phyloP scores from a whole-genome alignment of 2,113 vertebrate genomes.

The Ariopsis seemanni region DNA sequence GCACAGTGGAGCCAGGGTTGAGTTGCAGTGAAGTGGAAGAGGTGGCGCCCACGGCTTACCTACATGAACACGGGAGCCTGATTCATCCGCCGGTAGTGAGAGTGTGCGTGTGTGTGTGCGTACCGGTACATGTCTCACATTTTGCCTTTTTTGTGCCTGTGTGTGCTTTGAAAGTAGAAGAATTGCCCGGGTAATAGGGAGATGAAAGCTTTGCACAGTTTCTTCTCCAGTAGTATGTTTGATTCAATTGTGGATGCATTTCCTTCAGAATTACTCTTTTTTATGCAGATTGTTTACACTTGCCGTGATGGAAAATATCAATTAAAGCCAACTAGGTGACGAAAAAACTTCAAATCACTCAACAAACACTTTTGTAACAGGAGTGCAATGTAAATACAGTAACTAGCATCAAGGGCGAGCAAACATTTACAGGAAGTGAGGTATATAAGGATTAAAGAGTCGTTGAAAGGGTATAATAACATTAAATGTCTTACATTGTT shows the following conservation, averaged over 20 bases:
- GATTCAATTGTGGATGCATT: neutral
- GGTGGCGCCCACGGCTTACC: conserved; percentile 61
- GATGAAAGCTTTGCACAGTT: neutral
- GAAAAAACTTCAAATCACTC: neutral
- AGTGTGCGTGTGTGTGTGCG: conserved; percentile 38
- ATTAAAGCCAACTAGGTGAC: neutral
- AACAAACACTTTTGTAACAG: neutral
- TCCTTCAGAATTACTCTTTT: neutral
- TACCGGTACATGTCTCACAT: neutral
- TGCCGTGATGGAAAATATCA: neutral
- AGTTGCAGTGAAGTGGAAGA: conserved; percentile 67
- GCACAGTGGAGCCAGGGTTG: conserved; percentile 67
- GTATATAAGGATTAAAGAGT: neutral
- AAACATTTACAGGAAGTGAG: neutral
- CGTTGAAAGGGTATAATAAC: neutral
- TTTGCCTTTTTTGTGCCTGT: neutral
- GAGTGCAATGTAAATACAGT: neutral
- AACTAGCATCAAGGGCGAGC: neutral
- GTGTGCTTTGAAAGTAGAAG: neutral
- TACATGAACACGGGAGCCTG: conserved; percentile 62
- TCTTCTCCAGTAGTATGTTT: neutral
- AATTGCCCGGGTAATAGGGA: neutral
- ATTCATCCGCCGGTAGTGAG: conserved; percentile 63
- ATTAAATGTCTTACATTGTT: neutral
- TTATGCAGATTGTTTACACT: neutral